These are phyloP conservation scores for Anagrus nilaparvatae DNA, from an alignment of 1,140 invertebrate genomes.

Conservation along the genomic window DNA sequence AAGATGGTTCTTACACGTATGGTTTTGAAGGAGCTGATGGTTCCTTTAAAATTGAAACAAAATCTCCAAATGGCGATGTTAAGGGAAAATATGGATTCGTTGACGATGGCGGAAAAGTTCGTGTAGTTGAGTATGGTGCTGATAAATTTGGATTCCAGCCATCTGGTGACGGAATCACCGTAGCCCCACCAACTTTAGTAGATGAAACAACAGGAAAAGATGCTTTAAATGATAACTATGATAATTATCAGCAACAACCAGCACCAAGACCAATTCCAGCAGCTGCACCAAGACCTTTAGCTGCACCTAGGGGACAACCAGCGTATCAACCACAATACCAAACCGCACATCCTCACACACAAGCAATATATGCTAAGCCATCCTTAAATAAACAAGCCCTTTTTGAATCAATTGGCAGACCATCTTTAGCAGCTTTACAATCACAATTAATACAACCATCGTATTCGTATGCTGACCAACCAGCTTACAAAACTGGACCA, in stretches of 20 bases:
- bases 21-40: conserved; percentile 77
- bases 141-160: conserved; percentile 80
- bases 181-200: conserved; percentile 66
- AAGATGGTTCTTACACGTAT: conserved; percentile 79
- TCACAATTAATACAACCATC: conserved; percentile 22
- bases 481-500: conserved; percentile 39
- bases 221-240: conserved; percentile 33
- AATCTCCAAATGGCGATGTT: conserved; percentile 64
- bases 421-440: conserved; percentile 26
- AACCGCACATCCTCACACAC: conserved; percentile 26
- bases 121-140: conserved; percentile 79
- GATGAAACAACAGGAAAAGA: conserved; percentile 56
- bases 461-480: conserved; percentile 39
- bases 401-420: conserved; percentile 19
- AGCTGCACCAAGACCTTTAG: conserved; percentile 14
- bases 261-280: too few species aligned
- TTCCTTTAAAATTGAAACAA: conserved; percentile 70
- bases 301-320: conserved; percentile 17
- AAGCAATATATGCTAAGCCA: conserved; percentile 29
- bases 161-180: conserved; percentile 73
- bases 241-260: conserved; percentile 31
- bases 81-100: conserved; percentile 82
- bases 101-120: conserved; percentile 67
- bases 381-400: too few species aligned
- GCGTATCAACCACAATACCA: conserved; percentile 17